Base-by-base conservation (phyloP, 2,113 vertebrate genomes). In the Peromyscus maniculatus region DNA sequence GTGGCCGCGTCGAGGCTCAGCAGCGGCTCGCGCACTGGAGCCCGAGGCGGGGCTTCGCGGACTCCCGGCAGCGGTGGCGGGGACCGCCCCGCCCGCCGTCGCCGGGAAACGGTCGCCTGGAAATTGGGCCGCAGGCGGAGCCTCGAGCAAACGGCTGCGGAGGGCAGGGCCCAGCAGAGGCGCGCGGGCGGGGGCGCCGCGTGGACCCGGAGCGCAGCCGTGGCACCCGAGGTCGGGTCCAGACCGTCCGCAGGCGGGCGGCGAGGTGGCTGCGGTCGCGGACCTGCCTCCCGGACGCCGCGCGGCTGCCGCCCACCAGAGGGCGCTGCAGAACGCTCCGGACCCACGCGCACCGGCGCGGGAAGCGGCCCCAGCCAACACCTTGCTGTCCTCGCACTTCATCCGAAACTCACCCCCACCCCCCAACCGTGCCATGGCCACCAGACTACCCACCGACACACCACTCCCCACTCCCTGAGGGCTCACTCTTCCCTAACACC, bases 101-200 rank as follows among this genome's bases (percentile, higher is more conserved):
- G 89, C 97, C 74, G 57, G 94, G 97, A 98, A 87, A 98, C 96
- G 3, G 96, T 95, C 94, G 91, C 93, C 80, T 94, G 91, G 97
- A 97, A 98, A 97, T 97, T 93, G 97, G 97, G 97, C 95, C 96
- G 94, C 97, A 15, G 97, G 97, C 91, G 97, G 96, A 97, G 97
- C 96, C 91, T 89, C 66, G 3, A 24, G 83, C 36, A 86, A 33
- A 84, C 91, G 13, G 91, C 71, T 11, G 72, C 36, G 59, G 77
- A 77, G 71, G 80, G 91, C 91, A 22, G 93, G 88, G 94, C 83
- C 52, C 46, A 57, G 79, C 43, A 4, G 2, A 19, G 62, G 79
- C 77, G 21, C 5, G 12, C 49, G 78, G 93, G 82, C 46, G 57
- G 77, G 67, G 10, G 46, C 75, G 90, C 69, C 4, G 55, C 62